Base-by-base conservation (phyloP, 2,797 vertebrate genomes). In the Diplodus puntazzo region DNA sequence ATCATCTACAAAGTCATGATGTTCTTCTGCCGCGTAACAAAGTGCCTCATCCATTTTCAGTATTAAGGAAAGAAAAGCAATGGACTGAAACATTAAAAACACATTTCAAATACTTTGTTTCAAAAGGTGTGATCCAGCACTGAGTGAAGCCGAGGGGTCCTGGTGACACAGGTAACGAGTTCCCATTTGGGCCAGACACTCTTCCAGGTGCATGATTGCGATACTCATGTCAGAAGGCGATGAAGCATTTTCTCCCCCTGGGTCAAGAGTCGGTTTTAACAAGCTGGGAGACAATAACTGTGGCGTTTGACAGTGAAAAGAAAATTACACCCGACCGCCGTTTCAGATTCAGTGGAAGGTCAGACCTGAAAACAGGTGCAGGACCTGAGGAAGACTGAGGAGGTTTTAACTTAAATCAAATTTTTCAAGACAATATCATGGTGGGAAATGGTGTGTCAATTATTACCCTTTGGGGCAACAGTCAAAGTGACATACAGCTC, bases 91-190 rank as follows among this genome's bases (percentile, higher is more conserved):
- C 61, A 13, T 42, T 64, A 20, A 67, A 60, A 50, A 8, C 49
- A 30, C 10, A 49, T 76, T 79, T 79, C 10, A 39, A 73, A 80
- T 69, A 82, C 70, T 55, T 62, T 13, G 42, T 77, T 81, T 80
- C 46, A 69, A 75, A 76, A 30, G 25, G 69, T 25, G 25, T 39
- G 57, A 77, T 69, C 13, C 42, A 25, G 65, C 72, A 30, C 17
- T 8, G 30, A 61, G 72, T 60, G 61, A 71, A 77, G 61, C 46
- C 2, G 14, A 57, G 69, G 69, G 90, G 93, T 91, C 92, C 92
- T 48, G 65, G 86, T 91, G 93, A 93, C 94, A 94, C 86, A 79
- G 92, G 82, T 91, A 93, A 94, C 89, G 80, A 82, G 81, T 72
- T 83, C 61, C 86, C 85, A 87, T 83, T 89, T 84, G 66, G 75